Base-by-base conservation (phyloP, 2,113 vertebrate genomes). In the Neopipo cinnamomea region DNA sequence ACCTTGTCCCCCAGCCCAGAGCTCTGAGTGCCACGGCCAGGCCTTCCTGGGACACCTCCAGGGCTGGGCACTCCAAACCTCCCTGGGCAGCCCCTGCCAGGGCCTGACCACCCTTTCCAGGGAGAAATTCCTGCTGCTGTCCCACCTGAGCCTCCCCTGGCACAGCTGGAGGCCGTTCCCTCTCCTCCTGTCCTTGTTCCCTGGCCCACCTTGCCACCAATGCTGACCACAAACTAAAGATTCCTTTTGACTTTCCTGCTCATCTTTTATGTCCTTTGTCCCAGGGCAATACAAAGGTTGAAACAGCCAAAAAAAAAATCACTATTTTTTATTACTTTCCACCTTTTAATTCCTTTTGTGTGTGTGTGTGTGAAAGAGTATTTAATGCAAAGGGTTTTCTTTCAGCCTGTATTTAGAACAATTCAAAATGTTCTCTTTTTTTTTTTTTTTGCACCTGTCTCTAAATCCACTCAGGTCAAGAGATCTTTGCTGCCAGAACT, bases 51-150 rank as follows among this genome's bases (percentile, higher is more conserved):
- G 53, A 9, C 30, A 33, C 30, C 35, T 27, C 58, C 58, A 61
- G 58, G 58, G 23, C 15, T 37, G 67, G n/a, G 67, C 12, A 22
- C n/a, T 37, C 13, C 47, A 23, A 28, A 27, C 59, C 47, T 52
- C 68, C 68, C 47, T 52, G 68, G n/a, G 67, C 67, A 33, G 31
- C 52, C 53, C 53, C 53, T n/a, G 3, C 66, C 66, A 68, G 20
- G 1, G 16, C 16, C 23, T 49, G 6, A 27, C 5, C 9, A 30
- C 46, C 41, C 13, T 44, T 87, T 61, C 55, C 46, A 53, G 27
- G 63, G 2, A 3, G 11, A 1, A 77, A 19, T 52, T 12, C 12
- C 12, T 14, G 33, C 31, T 23, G 2, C 1, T 16, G 3, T 49
- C 62, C 53, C 21, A 2, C 5, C 35, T 59, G 25, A 30, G 6